phyloP scores from a whole-genome alignment of 2,888 invertebrate species.

The Electrophaes corylata region DNA sequence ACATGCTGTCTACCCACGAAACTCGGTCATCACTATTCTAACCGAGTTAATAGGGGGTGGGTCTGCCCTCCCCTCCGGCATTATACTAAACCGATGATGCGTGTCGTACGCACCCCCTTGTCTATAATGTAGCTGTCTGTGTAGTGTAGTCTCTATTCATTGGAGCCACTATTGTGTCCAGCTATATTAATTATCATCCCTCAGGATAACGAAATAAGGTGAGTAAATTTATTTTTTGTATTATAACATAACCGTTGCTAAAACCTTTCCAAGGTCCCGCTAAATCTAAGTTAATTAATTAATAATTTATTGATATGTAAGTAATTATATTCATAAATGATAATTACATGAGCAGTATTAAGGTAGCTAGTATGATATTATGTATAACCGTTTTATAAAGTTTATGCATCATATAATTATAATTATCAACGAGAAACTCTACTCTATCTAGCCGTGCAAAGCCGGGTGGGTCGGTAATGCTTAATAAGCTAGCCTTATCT shows the following conservation, averaged over 20 bases:
- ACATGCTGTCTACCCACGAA: conserved; percentile 3
- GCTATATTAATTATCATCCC: conserved; percentile 8
- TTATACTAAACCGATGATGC: conserved; percentile 46
- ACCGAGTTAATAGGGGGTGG: conserved; percentile 21
- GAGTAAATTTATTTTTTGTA: not conserved
- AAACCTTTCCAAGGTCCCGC: not conserved
- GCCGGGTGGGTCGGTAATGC: too few species aligned
- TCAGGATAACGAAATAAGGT: not conserved
- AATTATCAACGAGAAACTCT: too few species aligned
- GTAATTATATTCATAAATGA: too few species aligned
- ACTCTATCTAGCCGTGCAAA: too few species aligned
- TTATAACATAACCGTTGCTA: not conserved
- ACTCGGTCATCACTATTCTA: conserved; percentile 34
- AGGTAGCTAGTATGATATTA: too few species aligned
- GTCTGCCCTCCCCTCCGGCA: conserved; percentile 25
- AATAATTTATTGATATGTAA: too few species aligned
- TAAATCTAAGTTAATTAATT: too few species aligned
- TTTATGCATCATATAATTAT: too few species aligned
- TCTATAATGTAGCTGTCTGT: conserved; percentile 8
- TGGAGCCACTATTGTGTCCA: conserved; percentile 12
- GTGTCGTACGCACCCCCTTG: conserved; percentile 33
- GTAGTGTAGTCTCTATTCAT: conserved; percentile 5
- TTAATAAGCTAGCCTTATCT: too few species aligned
- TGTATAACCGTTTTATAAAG: too few species aligned
- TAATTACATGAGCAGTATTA: too few species aligned